phyloP scores from a whole-genome alignment of 2,113 vertebrate genomes.

The Mastomys natalensis region DNA sequence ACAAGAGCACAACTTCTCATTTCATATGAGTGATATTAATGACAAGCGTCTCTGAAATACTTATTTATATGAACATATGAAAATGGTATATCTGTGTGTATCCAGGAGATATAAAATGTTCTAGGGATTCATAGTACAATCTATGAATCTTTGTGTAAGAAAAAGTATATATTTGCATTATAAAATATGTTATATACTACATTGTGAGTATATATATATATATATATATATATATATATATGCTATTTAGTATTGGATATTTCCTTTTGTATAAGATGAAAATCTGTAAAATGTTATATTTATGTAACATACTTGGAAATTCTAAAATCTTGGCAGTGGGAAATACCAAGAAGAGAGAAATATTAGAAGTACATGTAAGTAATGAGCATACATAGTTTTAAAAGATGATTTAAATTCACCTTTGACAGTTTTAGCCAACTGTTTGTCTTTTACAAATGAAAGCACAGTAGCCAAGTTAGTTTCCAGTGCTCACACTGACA shows the following conservation, averaged over 20 bases:
- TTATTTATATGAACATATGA: background rate
- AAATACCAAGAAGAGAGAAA: background rate
- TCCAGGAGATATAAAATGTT: background rate
- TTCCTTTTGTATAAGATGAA: background rate
- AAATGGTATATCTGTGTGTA: background rate
- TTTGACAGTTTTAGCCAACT: background rate
- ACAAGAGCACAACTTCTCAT: background rate
- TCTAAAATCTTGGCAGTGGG: background rate
- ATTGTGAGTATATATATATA: too few relatives aligned
- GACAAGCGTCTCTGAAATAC: background rate
- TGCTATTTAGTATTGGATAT: background rate
- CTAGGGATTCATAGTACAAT: background rate
- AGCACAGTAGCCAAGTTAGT: background rate
- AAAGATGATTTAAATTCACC: background rate
- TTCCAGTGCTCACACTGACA: background rate
- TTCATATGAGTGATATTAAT: background rate
- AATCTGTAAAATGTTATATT: background rate
- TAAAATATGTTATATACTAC: background rate
- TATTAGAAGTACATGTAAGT: background rate
- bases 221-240: background rate
- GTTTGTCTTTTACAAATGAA: slow-evolving; percentile 4
- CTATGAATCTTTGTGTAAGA: background rate
- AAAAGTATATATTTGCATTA: background rate
- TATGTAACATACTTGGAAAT: background rate
- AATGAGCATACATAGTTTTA: background rate